phyloP scores from a whole-genome alignment of 2,797 vertebrate species.

The Malacoctenus gilli region DNA sequence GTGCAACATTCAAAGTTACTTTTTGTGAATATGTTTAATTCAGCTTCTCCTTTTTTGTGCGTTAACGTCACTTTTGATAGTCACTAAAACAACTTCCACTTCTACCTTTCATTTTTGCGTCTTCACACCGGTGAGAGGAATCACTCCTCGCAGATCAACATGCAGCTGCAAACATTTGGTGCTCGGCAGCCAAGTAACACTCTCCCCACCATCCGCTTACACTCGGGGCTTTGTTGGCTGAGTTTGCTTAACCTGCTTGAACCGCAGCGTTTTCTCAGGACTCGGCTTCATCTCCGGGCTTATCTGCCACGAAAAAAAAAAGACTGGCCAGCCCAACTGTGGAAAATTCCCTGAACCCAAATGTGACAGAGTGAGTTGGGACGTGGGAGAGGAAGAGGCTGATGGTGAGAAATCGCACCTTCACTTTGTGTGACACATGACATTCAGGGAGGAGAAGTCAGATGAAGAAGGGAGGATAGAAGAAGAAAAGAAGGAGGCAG shows the following conservation, averaged over 20 bases:
- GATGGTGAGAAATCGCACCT: constrained; percentile 13
- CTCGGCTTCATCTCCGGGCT: constrained; percentile 55
- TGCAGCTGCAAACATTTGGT: constrained; percentile 27
- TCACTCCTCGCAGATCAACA: constrained; percentile 21
- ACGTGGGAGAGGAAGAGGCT: constrained; percentile 11
- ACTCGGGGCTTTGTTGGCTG: constrained; percentile 24
- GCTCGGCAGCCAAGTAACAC: constrained; percentile 18
- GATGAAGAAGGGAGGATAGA: neutral
- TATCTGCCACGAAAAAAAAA: constrained; percentile 59
- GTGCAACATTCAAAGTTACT: too few relatives aligned
- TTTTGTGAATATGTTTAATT: too few relatives aligned
- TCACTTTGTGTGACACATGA: constrained; percentile 28
- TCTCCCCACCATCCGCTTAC: constrained; percentile 17
- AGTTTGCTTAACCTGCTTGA: constrained; percentile 76
- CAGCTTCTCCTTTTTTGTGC: too few relatives aligned
- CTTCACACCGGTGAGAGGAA: constrained; percentile 3
- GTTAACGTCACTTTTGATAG: too few relatives aligned
- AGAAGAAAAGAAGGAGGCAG: constrained; percentile 3
- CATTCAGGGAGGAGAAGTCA: constrained; percentile 24
- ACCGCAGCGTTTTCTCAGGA: constrained; percentile 69
- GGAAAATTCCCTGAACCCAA: constrained; percentile 66
- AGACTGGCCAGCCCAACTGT: constrained; percentile 25
- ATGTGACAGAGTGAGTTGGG: constrained; percentile 44
- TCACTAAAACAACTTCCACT: too few relatives aligned
- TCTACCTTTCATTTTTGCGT: too few relatives aligned